Evolutionary conservation across 2,113 vertebrate species (phyloP), one percentile per base, ranked within the genome.

Genomic region (Sturnus vulgaris): DNA sequence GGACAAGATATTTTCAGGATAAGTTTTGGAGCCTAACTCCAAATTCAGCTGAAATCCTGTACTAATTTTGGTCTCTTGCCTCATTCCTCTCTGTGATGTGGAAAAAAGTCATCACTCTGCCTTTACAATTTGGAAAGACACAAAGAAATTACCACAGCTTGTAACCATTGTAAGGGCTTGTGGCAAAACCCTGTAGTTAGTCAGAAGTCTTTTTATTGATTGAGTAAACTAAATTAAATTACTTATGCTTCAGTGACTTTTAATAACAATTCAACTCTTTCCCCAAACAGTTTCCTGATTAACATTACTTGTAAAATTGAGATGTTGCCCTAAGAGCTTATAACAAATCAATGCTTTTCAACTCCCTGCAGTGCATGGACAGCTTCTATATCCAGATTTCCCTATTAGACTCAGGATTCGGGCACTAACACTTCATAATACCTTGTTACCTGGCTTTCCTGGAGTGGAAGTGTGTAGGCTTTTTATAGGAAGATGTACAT

Each of bases 61-160:
- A 37, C n/a, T 59, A 13, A 10, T 31, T 37, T 77, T 53, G 3
- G 17, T 49, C 11, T 27, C 24, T 81, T 69, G 7, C 9, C 80
- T 80, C n/a, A 47, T 49, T 72, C 15, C 47, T 68, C 31, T 65
- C 31, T 0, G 0, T 44, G n/a, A 19, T n/a, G 23, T 11, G 33
- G 6, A 56, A 39, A 68, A 68, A 76, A 71, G 12, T 47, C 30
- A 23, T 90, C 2, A 3, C 15, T 46, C 10, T 61, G 56, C 10
- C 39, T 78, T 88, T 92, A 13, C 3, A 18, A 9, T 91, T 77
- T 83, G 24, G 7, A 27, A 87, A 68, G 47, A 63, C 18, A 59
- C 1, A 35, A 71, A 71, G 47, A 71, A 31, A 55, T 82, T 87
- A 21, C 19, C 15, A 42, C 9, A 30, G 21, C 19, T 87, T 79